phyloP scores from a whole-genome alignment of 2,113 vertebrate species.

The Pluvianellus socialis region DNA sequence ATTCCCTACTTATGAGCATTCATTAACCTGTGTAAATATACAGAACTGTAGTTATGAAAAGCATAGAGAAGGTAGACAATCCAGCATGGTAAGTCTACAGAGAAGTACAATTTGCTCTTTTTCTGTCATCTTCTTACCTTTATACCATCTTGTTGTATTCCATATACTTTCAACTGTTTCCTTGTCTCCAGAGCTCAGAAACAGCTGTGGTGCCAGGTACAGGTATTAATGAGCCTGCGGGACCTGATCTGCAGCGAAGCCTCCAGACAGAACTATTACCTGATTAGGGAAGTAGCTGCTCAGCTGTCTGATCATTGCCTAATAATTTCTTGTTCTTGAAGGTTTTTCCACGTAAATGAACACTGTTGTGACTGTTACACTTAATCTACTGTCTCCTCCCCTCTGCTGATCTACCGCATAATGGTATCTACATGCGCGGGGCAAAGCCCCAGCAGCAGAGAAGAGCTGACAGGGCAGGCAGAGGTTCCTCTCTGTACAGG shows the following conservation, averaged over 20 bases:
- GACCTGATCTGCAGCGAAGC: background rate
- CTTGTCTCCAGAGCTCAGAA: background rate
- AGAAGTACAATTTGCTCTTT: background rate
- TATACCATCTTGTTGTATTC: background rate
- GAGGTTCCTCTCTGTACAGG: background rate
- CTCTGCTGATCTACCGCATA: background rate
- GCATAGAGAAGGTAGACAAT: background rate
- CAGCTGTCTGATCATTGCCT: background rate
- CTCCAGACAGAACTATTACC: background rate
- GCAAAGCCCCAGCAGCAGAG: background rate
- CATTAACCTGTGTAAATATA: background rate
- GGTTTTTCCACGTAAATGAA: background rate
- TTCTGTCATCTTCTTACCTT: background rate
- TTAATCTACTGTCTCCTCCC: background rate
- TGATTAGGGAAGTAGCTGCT: background rate
- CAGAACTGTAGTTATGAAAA: background rate
- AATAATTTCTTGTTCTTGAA: background rate
- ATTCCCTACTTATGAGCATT: background rate
- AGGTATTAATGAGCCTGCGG: background rate
- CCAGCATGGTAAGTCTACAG: background rate
- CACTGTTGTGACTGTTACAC: background rate
- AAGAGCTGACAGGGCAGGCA: background rate
- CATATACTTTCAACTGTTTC: background rate
- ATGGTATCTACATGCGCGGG: fast-evolving
- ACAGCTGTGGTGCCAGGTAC: background rate